Conservation (phyloP, 2,113 vertebrate genomes). For the Mustela lutreola region DNA sequence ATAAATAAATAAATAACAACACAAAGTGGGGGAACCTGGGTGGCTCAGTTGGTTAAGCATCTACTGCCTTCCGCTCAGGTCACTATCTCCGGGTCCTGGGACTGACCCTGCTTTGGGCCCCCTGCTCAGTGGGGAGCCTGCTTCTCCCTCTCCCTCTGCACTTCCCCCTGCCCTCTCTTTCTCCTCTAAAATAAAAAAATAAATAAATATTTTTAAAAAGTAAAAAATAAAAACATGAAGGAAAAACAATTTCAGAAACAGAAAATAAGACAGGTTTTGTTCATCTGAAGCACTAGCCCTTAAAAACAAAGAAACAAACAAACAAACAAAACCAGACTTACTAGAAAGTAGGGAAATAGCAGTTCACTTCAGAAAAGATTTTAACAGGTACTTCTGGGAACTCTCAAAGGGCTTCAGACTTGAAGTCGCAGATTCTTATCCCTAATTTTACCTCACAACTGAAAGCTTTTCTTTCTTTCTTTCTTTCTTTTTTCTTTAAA, state of each 20-base stretch:
- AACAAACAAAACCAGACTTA: neutral
- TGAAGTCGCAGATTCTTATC: neutral
- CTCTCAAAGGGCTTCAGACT: neutral
- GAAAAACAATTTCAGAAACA: slow-evolving; percentile 34
- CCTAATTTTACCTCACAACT: slow-evolving; percentile 27
- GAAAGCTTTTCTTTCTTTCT: neutral
- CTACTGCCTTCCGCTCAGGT: too few species aligned
- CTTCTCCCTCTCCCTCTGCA: too few species aligned
- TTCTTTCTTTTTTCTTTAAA: neutral
- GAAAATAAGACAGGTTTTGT: slow-evolving; percentile 29
- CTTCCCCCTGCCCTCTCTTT: too few species aligned
- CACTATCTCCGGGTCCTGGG: too few species aligned
- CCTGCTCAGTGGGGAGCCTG: too few species aligned
- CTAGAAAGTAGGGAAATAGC: slow-evolving; percentile 21
- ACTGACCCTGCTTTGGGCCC: too few species aligned
- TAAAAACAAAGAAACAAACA: neutral
- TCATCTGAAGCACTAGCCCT: neutral
- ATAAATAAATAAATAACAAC: neutral
- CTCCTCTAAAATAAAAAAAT: too few species aligned
- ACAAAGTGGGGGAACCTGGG: neutral
- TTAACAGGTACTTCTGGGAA: slow-evolving; percentile 19
- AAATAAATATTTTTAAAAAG: neutral
- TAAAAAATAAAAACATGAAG: neutral
- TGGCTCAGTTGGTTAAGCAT: neutral
- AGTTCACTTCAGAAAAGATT: neutral